Evolutionary conservation across 2,888 invertebrate species (phyloP).

Genomic region (Tubulanus polymorphus): DNA sequence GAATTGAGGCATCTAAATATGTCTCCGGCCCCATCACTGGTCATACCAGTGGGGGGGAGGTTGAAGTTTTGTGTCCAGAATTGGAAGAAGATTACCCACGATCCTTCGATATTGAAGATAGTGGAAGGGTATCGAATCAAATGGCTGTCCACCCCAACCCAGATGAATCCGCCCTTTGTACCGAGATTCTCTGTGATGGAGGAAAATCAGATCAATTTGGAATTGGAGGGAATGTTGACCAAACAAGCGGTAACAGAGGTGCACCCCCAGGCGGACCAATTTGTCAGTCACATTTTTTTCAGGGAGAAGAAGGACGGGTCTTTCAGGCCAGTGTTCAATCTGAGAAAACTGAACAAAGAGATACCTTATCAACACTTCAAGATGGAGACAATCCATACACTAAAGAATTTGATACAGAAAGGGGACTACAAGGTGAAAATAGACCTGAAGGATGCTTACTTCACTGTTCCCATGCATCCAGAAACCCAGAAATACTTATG

Average conservation of each 20-base stretch:
- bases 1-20: too few species aligned
- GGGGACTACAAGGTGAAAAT: constrained; percentile 12
- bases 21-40: neutral
- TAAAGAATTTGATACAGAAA: constrained; percentile 4
- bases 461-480: constrained; percentile 8
- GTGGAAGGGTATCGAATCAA: neutral
- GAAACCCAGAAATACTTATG: constrained; percentile 6
- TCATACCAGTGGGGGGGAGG: neutral
- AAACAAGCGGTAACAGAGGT: neutral
- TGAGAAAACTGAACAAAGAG: constrained; percentile 1
- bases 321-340: constrained; percentile 9
- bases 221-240: neutral
- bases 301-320: constrained; percentile 3
- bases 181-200: neutral
- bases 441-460: constrained; percentile 15
- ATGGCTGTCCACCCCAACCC: neutral
- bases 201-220: neutral
- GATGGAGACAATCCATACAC: constrained; percentile 3
- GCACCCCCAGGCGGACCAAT: neutral
- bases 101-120: neutral
- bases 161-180: neutral
- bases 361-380: constrained; percentile 11
- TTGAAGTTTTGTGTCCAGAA: neutral
- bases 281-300: neutral
- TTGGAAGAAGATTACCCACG: neutral